Evolutionary conservation across 2,797 vertebrate species (phyloP), one percentile per base, ranked within the genome.

Genomic region (Apodemus agrarius): DNA sequence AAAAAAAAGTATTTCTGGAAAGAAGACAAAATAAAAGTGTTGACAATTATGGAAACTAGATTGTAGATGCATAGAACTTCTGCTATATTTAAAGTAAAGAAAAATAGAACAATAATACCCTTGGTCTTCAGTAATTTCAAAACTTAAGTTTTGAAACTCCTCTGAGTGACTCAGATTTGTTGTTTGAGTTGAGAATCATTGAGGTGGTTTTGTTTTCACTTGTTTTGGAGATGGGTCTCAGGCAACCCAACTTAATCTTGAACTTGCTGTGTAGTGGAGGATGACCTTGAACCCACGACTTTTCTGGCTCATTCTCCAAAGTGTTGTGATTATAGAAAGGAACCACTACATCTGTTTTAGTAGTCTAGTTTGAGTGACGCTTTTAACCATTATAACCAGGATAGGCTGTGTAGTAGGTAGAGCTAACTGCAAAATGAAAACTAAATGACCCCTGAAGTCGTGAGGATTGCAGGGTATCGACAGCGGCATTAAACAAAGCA

Each of bases 181-280:
- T 57, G 21, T 94, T 96, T 93, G 26, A 14, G n/a, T 93, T 86
- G 46, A 91, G 69, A 92, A 69, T 94, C 59, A 82, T n/a, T 96
- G 12, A 75, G 13, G 29, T 75, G 7, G 34, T 49, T 69, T 86
- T 24, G 19, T 67, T 83, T 84, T 43, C 26, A 43, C 31, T 61
- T 76, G 57, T 76, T 78, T 89, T 75, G 24, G 6, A 63, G 57
- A n/a, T 59, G 40, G 31, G 31, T 89, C 40, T 78, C 57, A 26
- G 26, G 6, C n/a, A 78, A 22, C 57, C 54, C n/a, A 24, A 46
- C 21, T 40, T 29, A 9, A 19, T 46, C 54, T 63, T 46, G 29
- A 89, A 78, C 57, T 46, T 63, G 19, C 54, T 59, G 22, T 22
- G 10, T 88, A 57, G 86, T 10, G 19, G n/a, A 37, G 40, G 49